Base-by-base conservation (phyloP, 2,888 invertebrate genomes). In the Cistogaster globosa region DNA sequence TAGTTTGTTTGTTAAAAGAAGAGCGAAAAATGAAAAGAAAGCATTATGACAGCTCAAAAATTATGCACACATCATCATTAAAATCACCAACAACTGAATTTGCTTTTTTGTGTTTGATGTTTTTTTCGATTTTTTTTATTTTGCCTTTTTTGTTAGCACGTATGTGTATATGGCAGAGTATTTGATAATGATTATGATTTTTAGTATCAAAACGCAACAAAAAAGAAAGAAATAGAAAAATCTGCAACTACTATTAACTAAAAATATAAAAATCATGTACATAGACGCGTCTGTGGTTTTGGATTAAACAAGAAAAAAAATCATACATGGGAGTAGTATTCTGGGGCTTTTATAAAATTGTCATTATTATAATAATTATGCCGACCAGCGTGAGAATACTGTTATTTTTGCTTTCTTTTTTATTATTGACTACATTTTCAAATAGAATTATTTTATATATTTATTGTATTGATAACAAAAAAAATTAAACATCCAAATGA, bases 21-120 rank as follows among this genome's bases (percentile, higher is more conserved):
- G 12, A 16, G 38, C 9, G 45, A 51, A 67, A 63, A 77, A 58
- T 36, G 26, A 51, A 4, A 12, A 4, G 8, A 48, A 45, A 71
- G 22, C n/a, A 60, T 63, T 63, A 58, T 20, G 76, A 58, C 60
- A 74, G 74, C 26, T 83, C 74, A 83, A 79, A 83, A 83, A 78
- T 83, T 83, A 83, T 83, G 78, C 72, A 83, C 78, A 83, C 83
- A 74, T 83, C 83, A 83, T 79, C 78, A 83, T 77, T 83, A 71
- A 83, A 83, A 58, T 63, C 71, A 53, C 20, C 63, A 76, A 58
- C 58, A 76, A 42, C 51, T n/a, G 72, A 42, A 20, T 32, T 8
- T 45, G 32, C n/a, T 55, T 63, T 63, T 62, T 62, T 58, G 32
- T n/a, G 51, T 12, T 63, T 38, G 57, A 22, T 51, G 48, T 12